These are phyloP conservation scores for Chaenodraco wilsoni DNA, from an alignment of 2,797 vertebrate species.

Conservation along the genomic window DNA sequence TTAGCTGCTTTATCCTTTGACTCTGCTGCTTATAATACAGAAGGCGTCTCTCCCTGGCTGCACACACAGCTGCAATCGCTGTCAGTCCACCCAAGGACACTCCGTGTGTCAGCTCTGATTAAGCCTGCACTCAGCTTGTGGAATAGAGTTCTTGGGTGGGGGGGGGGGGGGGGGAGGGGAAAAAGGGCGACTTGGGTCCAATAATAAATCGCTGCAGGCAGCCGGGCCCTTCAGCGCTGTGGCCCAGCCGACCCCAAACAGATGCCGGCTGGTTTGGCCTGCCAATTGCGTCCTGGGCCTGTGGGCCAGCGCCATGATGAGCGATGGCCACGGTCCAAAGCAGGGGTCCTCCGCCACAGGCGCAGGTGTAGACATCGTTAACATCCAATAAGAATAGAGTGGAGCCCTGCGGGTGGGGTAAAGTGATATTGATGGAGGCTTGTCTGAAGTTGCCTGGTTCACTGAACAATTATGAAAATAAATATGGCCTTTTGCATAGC, in stretches of 20 bases:
- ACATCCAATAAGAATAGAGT: conserved; percentile 72
- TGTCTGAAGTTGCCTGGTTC: conserved; percentile 69
- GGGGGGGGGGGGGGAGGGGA: conserved; percentile 26
- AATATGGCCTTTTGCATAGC: conserved; percentile 80
- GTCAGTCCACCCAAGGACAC: conserved; percentile 72
- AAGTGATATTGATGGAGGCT: conserved; percentile 84
- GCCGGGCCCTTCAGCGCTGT: conserved; percentile 63
- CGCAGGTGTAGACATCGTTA: conserved; percentile 80
- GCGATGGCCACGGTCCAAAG: conserved; percentile 67
- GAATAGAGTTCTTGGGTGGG: conserved; percentile 67
- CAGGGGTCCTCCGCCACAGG: conserved; percentile 61
- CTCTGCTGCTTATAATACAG: conserved; percentile 49
- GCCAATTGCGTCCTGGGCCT: conserved; percentile 62
- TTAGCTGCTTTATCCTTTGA: conserved; percentile 45
- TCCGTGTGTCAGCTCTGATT: conserved; percentile 75
- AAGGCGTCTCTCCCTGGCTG: conserved; percentile 31
- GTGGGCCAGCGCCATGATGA: conserved; percentile 74
- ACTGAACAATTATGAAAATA: conserved; percentile 80
- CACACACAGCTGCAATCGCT: conserved; percentile 53
- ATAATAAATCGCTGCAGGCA: conserved; percentile 80
- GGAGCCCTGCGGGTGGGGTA: conserved; percentile 54
- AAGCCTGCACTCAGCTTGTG: conserved; percentile 68
- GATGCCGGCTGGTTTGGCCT: conserved; percentile 73
- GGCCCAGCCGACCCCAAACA: conserved; percentile 73
- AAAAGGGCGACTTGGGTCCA: conserved; percentile 68